Evolutionary conservation across 2,797 vertebrate genomes (phyloP), one percentile per base, ranked within the genome.

Genomic region (Enteromius treurensis): DNA sequence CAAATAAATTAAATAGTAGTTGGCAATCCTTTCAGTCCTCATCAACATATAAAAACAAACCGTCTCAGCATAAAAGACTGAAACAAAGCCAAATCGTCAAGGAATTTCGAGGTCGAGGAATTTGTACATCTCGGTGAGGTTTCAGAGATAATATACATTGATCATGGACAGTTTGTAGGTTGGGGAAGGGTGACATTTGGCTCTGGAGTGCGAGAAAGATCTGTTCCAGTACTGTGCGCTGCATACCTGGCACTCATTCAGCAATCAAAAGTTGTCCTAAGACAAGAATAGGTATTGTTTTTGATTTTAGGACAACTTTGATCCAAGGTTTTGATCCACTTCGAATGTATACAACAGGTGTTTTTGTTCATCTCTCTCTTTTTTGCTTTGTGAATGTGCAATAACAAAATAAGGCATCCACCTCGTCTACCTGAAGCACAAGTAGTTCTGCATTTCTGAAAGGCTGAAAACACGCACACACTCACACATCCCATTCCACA

Each of bases 1-100:
- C 15, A 73, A 88, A 91, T 87, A 92, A 90, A 90, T 90, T 81
- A 89, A 88, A 77, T 73, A 85, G 79, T 64, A 73, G 68, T 74
- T 82, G 87, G 84, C 83, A 81, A 69, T 68, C 68, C 42, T 65
- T 82, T 84, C 10, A 45, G 55, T 53, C 64, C 17, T 58, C 19
- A 6, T 70, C 49, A 84, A 86, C 37, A 32, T 82, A 65, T 32
- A 26, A 83, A 81, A 88, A 86, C 81, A 85, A 83, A 84, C 47
- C 42, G 58, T 82, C 77, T 84, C 73, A 83, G 64, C 51, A 79
- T 40, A 88, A 85, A 83, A 75, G 29, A 87, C 86, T 58, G 62
- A 29, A 81, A 83, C 73, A 80, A 86, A 37, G 83, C 85, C 87
- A 90, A 90, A 73, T 86, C 87, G 71, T 88, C 37, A 73, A 86